phyloP scores from a whole-genome alignment of 2,888 invertebrate species.

The Ischnus inquisitorius region DNA sequence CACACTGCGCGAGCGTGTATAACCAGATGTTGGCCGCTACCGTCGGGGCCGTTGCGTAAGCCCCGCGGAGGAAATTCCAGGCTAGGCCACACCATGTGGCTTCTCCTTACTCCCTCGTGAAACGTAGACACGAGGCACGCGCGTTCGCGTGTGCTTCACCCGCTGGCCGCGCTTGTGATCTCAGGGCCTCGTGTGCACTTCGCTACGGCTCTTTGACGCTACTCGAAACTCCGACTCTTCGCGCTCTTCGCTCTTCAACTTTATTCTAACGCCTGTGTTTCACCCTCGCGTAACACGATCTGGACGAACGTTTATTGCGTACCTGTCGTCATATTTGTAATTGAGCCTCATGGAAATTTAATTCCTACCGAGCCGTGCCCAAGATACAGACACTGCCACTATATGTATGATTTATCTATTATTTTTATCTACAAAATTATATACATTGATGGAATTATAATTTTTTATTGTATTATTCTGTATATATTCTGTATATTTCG shows the following conservation, averaged over 20 bases:
- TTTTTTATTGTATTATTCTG: no score
- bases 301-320: conserved; percentile 37
- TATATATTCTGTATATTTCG: no score
- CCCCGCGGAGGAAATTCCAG: conserved; percentile 71
- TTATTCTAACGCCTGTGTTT: conserved; percentile 16
- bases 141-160: conserved; percentile 69
- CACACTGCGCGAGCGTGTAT: conserved; percentile 56
- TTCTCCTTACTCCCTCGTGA: conserved; percentile 49
- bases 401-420: no score
- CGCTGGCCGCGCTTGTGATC: conserved; percentile 20
- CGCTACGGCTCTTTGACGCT: conserved; percentile 21
- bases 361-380: no score
- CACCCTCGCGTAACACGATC: conserved; percentile 60
- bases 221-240: conserved; percentile 30
- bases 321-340: no score
- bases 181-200: conserved; percentile 60
- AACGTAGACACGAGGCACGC: conserved; percentile 70
- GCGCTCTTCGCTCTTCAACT: neutral
- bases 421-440: no score
- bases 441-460: no score
- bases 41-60: conserved; percentile 70
- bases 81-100: conserved; percentile 71
- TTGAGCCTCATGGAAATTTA: no score
- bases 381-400: no score
- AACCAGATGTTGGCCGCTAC: conserved; percentile 65